Evolutionary conservation across 2,113 vertebrate species (phyloP), one percentile per base, ranked within the genome.

Genomic region (Bambusicola thoracicus): DNA sequence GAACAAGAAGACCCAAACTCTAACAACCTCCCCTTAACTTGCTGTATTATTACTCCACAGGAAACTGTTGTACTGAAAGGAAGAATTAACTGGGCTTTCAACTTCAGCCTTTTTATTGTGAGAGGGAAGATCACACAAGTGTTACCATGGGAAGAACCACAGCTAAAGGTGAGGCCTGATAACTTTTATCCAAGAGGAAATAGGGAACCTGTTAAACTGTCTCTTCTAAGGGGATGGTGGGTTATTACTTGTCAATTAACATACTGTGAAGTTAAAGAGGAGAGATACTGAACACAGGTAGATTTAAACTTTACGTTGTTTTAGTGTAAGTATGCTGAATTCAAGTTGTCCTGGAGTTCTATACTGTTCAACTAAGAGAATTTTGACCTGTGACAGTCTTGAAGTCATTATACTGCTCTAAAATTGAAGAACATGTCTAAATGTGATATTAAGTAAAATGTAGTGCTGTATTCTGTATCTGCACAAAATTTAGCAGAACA

Each of bases 81-180:
- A 97, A 86, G 84, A 85, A 92, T 93, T 97, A 92, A 95, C 87
- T 96, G 76, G 62, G 85, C 92, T 96, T 97, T 97, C 92, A 97
- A 94, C 95, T 86, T 89, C 91, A 88, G 92, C 67, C 55, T 95
- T 96, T 96, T 96, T 82, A 81, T 96, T 97, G 78, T 95, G 96
- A 95, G 97, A 97, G 61, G n/a, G 48, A 72, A 88, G 21, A 93
- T 90, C 89, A 95, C 94, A 95, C 93, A 92, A 78, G 61, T 87
- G 95, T 95, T 94, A 96, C 74, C 70, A 97, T 97, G 97, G 97
- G 92, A 90, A 97, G 73, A 94, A 98, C 96, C 89, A 25, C 88
- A 70, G 75, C 90, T 80, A 97, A 97, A 98, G 98, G 98, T 98
- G 97, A 97, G 93, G 81, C 61, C 59, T 93, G 44, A 25, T 83